These are phyloP conservation scores for Orchesellides sinensis DNA, from an alignment of 2,888 invertebrate genomes.

Conservation along the genomic window DNA sequence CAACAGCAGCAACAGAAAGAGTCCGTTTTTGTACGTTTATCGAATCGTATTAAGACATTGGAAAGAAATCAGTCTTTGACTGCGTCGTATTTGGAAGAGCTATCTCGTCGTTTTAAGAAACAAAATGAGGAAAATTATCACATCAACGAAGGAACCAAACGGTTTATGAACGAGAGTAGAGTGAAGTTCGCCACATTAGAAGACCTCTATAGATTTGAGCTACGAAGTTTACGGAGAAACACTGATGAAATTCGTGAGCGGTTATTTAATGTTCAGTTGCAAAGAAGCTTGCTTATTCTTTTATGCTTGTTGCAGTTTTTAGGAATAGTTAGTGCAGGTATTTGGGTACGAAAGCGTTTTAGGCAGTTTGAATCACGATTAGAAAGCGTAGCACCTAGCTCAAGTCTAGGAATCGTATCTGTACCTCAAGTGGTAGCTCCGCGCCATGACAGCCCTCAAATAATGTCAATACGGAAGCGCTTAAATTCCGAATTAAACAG, in stretches of 20 bases:
- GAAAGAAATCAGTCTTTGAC: conserved; percentile 98
- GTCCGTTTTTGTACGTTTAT: conserved; percentile 96
- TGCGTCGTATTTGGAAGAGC: conserved; percentile 96
- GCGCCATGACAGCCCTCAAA: conserved; percentile 23
- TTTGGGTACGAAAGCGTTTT: conserved; percentile 60
- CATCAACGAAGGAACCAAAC: conserved; percentile 65
- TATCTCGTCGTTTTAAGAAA: conserved; percentile 95
- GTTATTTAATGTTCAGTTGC: conserved; percentile 72
- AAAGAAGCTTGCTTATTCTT: conserved; percentile 71
- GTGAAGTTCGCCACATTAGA: conserved; percentile 69
- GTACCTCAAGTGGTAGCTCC: neutral
- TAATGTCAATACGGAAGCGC: conserved; percentile 45
- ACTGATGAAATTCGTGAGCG: conserved; percentile 71
- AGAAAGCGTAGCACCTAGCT: neutral
- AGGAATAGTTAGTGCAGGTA: conserved; percentile 36
- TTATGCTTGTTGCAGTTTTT: conserved; percentile 69
- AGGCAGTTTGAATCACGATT: conserved; percentile 37
- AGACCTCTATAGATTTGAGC: conserved; percentile 64
- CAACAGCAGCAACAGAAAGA: conserved; percentile 84
- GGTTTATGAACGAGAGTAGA: conserved; percentile 69
- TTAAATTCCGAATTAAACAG: conserved; percentile 56
- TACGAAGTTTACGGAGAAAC: conserved; percentile 67
- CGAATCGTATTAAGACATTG: conserved; percentile 94
- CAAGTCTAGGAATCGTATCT: neutral
- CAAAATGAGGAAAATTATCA: conserved; percentile 89